Percentiles rank a stretch among this genome's conserved stretches.
phyloP scores from a whole-genome alignment of 2,888 invertebrate genomes.

The Gastrophysa polygoni region DNA sequence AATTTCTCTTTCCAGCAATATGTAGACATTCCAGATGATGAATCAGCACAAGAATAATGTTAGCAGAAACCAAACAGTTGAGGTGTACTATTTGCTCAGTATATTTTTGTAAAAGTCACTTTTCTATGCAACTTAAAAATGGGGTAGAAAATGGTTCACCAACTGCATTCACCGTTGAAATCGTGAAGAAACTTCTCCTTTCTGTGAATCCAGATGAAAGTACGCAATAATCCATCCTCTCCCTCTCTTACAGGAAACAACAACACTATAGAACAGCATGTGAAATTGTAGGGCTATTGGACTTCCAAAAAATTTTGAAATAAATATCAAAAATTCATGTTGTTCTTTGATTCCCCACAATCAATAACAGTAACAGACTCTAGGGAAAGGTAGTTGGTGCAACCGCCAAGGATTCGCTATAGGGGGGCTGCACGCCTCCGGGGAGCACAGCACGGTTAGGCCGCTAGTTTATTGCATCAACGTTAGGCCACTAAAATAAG shows the following conservation, averaged over 20 bases:
- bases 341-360: neutral
- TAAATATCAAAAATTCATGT: conserved; percentile 57
- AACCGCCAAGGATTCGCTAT: too few species aligned
- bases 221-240: conserved; percentile 34
- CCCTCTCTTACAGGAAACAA: conserved; percentile 32
- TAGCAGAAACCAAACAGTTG: conserved; percentile 40
- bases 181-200: conserved; percentile 18
- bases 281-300: conserved; percentile 60
- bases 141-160: conserved; percentile 57
- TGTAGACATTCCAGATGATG: conserved; percentile 32
- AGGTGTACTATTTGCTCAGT: conserved; percentile 56
- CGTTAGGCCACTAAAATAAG: too few species aligned
- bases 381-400: too few species aligned
- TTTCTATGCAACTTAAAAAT: conserved; percentile 47
- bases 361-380: too few species aligned
- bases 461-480: too few species aligned
- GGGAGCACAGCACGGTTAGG: too few species aligned
- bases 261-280: conserved; percentile 55
- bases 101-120: conserved; percentile 54
- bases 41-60: conserved; percentile 23
- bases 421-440: too few species aligned
- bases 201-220: conserved; percentile 28
- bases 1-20: conserved; percentile 16
- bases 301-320: conserved; percentile 61
- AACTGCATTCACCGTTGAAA: conserved; percentile 37